These are phyloP conservation scores for Opisthocomus hoazin DNA, from an alignment of 2,113 vertebrate genomes.

Conservation along the genomic window DNA sequence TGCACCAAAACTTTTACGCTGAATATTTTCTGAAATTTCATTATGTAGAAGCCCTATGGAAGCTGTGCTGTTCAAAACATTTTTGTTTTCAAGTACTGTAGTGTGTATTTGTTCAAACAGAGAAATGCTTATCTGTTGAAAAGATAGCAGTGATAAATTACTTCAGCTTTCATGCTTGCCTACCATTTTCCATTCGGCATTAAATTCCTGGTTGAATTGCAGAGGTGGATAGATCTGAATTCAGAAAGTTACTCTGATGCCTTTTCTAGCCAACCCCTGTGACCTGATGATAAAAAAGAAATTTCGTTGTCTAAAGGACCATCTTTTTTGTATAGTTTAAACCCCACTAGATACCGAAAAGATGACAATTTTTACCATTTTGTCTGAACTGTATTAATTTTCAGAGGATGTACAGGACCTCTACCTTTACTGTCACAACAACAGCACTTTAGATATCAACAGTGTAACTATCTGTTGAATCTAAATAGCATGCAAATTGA, in stretches of 20 bases:
- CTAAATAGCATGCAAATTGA: constrained; percentile 30
- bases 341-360: background rate
- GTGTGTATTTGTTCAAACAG: constrained; percentile 65
- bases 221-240: constrained; percentile 19
- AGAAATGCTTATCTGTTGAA: constrained; percentile 56
- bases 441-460: constrained; percentile 17
- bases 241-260: constrained; percentile 19
- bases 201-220: constrained; percentile 31
- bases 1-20: constrained; percentile 14
- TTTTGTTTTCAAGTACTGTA: constrained; percentile 33
- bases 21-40: constrained; percentile 16
- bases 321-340: constrained; percentile 10
- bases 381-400: constrained; percentile 13
- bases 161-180: constrained; percentile 54
- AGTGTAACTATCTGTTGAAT: constrained; percentile 35
- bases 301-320: constrained; percentile 3
- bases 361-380: background rate
- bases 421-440: constrained; percentile 19
- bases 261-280: background rate
- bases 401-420: background rate
- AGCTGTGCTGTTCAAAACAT: constrained; percentile 40
- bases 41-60: background rate
- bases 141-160: constrained; percentile 66
- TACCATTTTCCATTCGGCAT: constrained; percentile 34
- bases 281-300: background rate